Percentiles rank a stretch among this genome's conserved stretches.
Conservation (phyloP, 2,888 invertebrate genomes). For the Drosophila mulleri region DNA sequence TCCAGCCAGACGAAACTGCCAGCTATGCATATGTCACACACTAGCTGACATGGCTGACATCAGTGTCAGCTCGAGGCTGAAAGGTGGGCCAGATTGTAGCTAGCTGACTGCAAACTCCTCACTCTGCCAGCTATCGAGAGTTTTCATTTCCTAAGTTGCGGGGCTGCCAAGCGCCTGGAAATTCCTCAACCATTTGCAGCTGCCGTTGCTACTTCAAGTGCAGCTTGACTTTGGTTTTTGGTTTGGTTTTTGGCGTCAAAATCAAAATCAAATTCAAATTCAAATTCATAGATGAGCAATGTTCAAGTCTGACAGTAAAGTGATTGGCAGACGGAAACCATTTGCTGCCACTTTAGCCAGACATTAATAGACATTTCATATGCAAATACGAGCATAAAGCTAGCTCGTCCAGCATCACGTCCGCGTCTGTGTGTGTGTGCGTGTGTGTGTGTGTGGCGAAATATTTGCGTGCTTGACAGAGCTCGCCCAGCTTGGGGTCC, state of each 20-base stretch:
- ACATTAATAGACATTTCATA: slow-evolving; percentile 78
- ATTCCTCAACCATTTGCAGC: slow-evolving; percentile 51
- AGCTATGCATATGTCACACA: slow-evolving; percentile 54
- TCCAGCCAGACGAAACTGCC: slow-evolving; percentile 38
- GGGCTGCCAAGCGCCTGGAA: slow-evolving; percentile 41
- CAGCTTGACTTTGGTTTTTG: slow-evolving; percentile 26
- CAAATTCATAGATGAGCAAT: slow-evolving; percentile 57
- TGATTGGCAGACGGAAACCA: slow-evolving; percentile 76
- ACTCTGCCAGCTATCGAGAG: slow-evolving; percentile 27
- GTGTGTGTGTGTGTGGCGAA: slow-evolving; percentile 44
- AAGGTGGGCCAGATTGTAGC: neutral
- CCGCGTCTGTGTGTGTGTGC: slow-evolving; percentile 8
- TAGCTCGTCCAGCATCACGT: slow-evolving; percentile 30
- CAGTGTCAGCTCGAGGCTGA: slow-evolving; percentile 1
- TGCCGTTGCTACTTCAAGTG: slow-evolving; percentile 1
- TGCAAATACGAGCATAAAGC: slow-evolving; percentile 57
- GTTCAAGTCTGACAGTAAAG: slow-evolving; percentile 43
- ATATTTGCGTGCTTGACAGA: slow-evolving; percentile 63
- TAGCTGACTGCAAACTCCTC: neutral
- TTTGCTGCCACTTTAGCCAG: slow-evolving; percentile 73
- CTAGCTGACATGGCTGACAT: slow-evolving; percentile 40
- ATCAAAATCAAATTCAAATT: slow-evolving; percentile 58
- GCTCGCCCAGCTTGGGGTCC: slow-evolving; percentile 34
- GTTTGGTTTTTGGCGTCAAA: slow-evolving; percentile 47
- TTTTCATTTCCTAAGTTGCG: slow-evolving; percentile 74